phyloP scores from a whole-genome alignment of 35 echinoderm and acorn worm genomes.

The Antedon bifida region DNA sequence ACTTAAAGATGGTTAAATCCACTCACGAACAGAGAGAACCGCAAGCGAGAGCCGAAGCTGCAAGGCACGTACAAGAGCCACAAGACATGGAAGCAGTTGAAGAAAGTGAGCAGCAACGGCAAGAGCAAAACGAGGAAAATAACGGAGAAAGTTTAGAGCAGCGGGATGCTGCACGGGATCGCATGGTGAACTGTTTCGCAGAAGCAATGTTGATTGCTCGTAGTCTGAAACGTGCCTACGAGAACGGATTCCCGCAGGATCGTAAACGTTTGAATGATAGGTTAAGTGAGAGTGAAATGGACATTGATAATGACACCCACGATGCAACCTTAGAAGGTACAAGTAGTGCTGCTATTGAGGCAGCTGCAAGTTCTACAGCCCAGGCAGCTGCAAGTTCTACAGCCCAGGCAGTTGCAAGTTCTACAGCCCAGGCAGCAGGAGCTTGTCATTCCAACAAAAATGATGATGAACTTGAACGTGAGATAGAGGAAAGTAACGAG shows the following conservation, averaged over 20 bases:
- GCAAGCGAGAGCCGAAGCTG: not conserved
- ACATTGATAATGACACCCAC: not conserved
- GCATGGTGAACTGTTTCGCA: conserved; percentile 19
- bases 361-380: not conserved
- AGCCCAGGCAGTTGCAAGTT: not conserved
- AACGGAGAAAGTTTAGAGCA: conserved; percentile 19
- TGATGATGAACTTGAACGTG: not conserved
- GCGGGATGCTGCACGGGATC: conserved; percentile 18
- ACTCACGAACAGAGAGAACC: not conserved
- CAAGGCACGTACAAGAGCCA: not conserved
- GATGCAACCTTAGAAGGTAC: not conserved
- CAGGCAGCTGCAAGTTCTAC: not conserved
- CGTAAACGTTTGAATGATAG: conserved; percentile 72
- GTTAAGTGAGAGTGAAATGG: conserved; percentile 67
- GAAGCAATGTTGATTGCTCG: conserved; percentile 8
- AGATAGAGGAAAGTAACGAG: not conserved
- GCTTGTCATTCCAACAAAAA: no score
- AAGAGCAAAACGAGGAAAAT: not conserved
- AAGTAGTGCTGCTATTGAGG: no score
- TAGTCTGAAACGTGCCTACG: conserved; percentile 55
- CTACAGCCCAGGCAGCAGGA: not conserved
- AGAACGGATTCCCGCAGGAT: conserved; percentile 39
- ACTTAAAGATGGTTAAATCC: not conserved
- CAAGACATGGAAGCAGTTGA: not conserved
- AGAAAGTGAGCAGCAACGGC: not conserved